Evolutionary conservation across 2,113 vertebrate genomes (phyloP), one percentile per base, ranked within the genome.

Genomic region (Phyllopteryx taeniolatus): DNA sequence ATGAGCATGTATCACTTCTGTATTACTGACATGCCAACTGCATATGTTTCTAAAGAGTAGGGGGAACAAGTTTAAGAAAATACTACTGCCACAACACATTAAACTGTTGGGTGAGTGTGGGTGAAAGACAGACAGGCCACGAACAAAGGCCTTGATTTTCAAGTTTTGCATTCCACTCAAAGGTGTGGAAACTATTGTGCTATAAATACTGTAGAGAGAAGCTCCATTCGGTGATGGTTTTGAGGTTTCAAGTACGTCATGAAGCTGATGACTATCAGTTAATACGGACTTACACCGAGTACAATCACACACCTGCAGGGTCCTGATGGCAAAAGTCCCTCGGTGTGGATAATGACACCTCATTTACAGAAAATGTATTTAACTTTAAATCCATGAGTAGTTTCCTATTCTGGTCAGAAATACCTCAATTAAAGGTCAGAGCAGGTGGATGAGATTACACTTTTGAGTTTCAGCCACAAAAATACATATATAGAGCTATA

Each of bases 1-100:
- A 20, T 68, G 12, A 71, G 17, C 0, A 1, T 73, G 79, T 81
- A 71, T 88, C 87, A 6, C 80, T 93, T 92, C 92, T 75, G 62
- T 81, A 79, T 93, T 91, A 75, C 83, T 72, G 17, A 79, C n/a
- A 66, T 67, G 80, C 20, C 54, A 0, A 8, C 43, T 74, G 12
- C 19, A 27, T 22, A n/a, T 15, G 4, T 64, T 4, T 2, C 19
- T 44, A 14, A 43, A 43, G 39, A 43, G 8, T 3, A n/a, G 15
- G 11, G 15, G 20, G 35, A 13, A 6, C 13, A 11, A 64, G 1
- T 11, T 46, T 64, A 8, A 22, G 42, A 12, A 27, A 46, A 65
- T 39, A 42, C 42, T 10, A 8, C 15, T 7, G 14, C 8, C 14
- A 66, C 22, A 66, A 65, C 7, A 3, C 3, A n/a, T 20, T 39